Evolutionary conservation across 2,797 vertebrate species (phyloP), one percentile per base, ranked within the genome.

Genomic region (Mus caroli): DNA sequence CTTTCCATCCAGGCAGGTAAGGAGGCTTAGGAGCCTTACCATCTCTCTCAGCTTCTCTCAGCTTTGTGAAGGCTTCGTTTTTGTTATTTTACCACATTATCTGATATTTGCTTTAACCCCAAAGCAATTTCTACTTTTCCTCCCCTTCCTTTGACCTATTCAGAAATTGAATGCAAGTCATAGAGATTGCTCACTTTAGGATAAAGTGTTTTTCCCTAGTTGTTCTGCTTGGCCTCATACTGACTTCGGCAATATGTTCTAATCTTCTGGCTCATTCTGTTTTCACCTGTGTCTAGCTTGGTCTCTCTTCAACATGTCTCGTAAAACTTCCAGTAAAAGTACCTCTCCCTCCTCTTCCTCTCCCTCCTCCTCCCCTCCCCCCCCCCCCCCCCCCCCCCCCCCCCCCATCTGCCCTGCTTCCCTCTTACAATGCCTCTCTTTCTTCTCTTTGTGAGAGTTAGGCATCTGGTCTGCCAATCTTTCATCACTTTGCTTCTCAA

Each of bases 61-160:
- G 0, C n/a, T 26, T 15, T 50, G 17, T 14, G 14, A 4, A 60
- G 6, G 50, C 37, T 34, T 52, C 34, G 22, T 13, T 87, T 69
- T 8, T 28, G 3, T 26, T 37, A 62, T 94, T 50, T 69, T 58
- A 77, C 37, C 19, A 34, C 58, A 1, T 80, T 6, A 13, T 90
- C 6, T 28, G 22, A 4, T 90, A 37, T 56, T 71, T 62, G 17
- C 40, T 71, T 1, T 84, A 79, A 85, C 12, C 37, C 62, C 82
- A 54, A 14, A 71, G 64, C 80, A 69, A 0, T 52, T 84, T 58
- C 56, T 12, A 56, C 56, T 56, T 56, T 90, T n/a, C 22, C 37
- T 84, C 37, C 46, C 14, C 31, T 90, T 88, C 24, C 19, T 83
- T 88, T 83, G 67, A 11, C 37, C 83, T 96, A 6, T 87, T 96